Evolutionary conservation across 2,113 vertebrate genomes (phyloP), one percentile per base, ranked within the genome.

Genomic region (Pycnonotus jocosus): DNA sequence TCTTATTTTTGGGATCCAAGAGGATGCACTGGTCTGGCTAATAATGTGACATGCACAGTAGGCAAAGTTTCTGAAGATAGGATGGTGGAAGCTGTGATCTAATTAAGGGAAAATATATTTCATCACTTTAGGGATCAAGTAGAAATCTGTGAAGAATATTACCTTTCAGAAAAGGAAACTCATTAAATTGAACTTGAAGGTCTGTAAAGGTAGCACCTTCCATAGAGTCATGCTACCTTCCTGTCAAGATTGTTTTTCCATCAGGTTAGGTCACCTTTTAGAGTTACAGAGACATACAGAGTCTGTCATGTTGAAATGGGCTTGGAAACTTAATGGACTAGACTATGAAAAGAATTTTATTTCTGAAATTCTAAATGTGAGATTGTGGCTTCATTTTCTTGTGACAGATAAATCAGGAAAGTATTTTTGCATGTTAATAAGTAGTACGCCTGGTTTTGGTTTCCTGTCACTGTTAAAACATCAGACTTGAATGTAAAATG

Each of bases 121-220:
- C 3, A n/a, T 58, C 60, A 23, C 60, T 93, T 92, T 53, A 65
- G 73, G 33, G 57, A 37, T 86, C 95, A 88, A 94, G 15, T 73
- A 86, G 50, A 96, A 92, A 81, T 89, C 35, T 91, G 7, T 92
- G 86, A 88, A 92, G 71, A 86, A 35, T 88, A 72, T 86, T 83
- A 79, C 23, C 17, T 89, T 95, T 84, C 57, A 86, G 73, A 84
- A 94, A 60, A 86, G 44, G 60, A 60, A 95, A 62, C 27, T 56
- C 3, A 37, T 50, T 87, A 86, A 58, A 31, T 57, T 86, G 78
- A 79, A 76, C 44, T 42, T 68, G 21, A 71, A 70, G 22, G 62
- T 93, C 53, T 65, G 40, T 93, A 83, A 78, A 86, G 45, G 28
- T 81, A 44, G 57, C 83, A 76, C 11, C 48, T 92, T 93, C 45